phyloP scores from a whole-genome alignment of 2,797 vertebrate species.

The Lerista edwardsae region DNA sequence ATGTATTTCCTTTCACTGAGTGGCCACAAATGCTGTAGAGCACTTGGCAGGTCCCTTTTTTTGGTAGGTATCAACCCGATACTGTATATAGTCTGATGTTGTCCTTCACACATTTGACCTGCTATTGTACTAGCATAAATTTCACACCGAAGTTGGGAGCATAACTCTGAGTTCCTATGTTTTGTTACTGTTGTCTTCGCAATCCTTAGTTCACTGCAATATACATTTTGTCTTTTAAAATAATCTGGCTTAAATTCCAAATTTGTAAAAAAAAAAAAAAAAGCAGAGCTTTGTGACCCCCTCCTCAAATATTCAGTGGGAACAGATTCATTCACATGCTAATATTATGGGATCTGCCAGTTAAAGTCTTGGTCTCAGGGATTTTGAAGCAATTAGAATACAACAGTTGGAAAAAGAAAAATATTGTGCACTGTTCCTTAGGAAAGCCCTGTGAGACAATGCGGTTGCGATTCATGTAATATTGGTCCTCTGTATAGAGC shows the following conservation, averaged over 20 bases:
- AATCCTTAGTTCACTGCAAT: neutral
- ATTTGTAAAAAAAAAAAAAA: too few species aligned
- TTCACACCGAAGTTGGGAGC: neutral
- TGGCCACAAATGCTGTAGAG: neutral
- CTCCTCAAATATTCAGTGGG: neutral
- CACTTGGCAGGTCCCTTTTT: conserved; percentile 17
- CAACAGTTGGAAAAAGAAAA: neutral
- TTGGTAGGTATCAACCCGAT: neutral
- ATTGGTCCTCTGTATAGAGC: neutral
- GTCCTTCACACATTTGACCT: neutral
- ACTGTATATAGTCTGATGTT: neutral
- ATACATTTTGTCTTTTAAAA: too few species aligned
- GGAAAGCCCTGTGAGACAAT: neutral
- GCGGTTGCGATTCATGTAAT: neutral
- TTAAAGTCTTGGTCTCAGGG: neutral
- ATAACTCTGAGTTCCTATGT: neutral
- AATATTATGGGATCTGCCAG: neutral
- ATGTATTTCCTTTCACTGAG: neutral
- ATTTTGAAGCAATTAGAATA: neutral
- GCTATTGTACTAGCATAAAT: neutral
- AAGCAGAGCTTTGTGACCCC: neutral
- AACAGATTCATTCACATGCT: neutral
- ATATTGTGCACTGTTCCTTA: neutral
- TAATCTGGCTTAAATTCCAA: too few species aligned
- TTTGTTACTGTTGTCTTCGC: neutral